Evolutionary conservation across 1,140 invertebrate species (phyloP), one percentile per base, ranked within the genome.

Genomic region (Ganaspis sp.): DNA sequence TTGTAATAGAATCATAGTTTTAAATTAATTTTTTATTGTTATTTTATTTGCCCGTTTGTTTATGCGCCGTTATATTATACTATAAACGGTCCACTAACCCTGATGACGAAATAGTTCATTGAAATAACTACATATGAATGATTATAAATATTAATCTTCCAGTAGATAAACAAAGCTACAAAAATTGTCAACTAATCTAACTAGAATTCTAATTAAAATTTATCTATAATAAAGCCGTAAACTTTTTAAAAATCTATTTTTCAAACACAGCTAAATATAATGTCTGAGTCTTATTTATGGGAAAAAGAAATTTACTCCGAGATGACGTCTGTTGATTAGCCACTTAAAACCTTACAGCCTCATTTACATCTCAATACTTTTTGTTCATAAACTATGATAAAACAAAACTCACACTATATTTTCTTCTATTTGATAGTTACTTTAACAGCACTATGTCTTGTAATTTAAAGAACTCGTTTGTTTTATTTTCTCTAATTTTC

Each of bases 291-390:
- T 8, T 49, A 49, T 49, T 17, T 49, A 49, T 1, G n/a, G 0
- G 45, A 49, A 49, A 49, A 49, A 15, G 12, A 49, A 49, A 49
- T 49, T 49, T 49, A 49, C 45, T 49, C 45, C n/a, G 45, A 17
- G n/a, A 49, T 49, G 45, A 49, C n/a, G 15, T 17, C 45, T 49
- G n/a, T 49, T 49, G 17, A 49, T 49, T 49, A 49, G 17, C n/a
- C 45, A 49, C 45, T 49, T 49, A 49, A n/a, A n/a, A 49, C n/a
- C n/a, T 45, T n/a, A 17, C 45, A 15, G 17, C 17, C 45, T 49
- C 45, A 49, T 49, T 49, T 49, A 49, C 45, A 49, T 49, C 17
- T 49, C 45, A 49, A 49, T 49, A n/a, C 2, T 17, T 49, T 49
- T 49, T 49, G 1, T 45, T 45, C n/a, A n/a, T 15, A n/a, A n/a